Percentiles rank a stretch among this genome's conserved stretches.
Evolutionary conservation across 2,888 invertebrate species (phyloP).

Genomic region (Panzeria rudis): DNA sequence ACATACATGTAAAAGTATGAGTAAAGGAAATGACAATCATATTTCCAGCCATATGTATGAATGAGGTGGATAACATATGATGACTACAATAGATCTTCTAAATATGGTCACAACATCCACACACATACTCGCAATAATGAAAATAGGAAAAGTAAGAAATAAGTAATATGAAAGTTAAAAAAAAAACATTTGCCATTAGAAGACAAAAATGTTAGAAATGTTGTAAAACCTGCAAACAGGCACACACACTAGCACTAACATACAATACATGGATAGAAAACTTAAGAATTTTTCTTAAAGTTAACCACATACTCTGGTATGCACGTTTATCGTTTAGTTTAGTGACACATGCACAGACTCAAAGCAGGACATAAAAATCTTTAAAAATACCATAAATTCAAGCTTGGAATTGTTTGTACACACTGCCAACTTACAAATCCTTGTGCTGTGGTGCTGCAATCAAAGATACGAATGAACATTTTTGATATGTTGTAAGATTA

Average conservation of each 20-base stretch:
- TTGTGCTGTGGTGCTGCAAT: conserved; percentile 15
- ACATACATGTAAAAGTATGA: not conserved
- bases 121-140: not conserved
- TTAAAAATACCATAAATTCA: conserved; percentile 40
- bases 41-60: conserved; percentile 56
- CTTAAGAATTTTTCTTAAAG: conserved; percentile 55
- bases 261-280: conserved; percentile 2
- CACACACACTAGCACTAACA: not conserved
- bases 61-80: conserved; percentile 29
- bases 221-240: conserved; percentile 30
- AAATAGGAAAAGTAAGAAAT: conserved; percentile 5
- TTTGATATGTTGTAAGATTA: conserved; percentile 53
- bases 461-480: conserved; percentile 26
- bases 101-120: conserved; percentile 44
- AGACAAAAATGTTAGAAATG: conserved; percentile 60
- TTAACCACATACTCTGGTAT: conserved; percentile 17
- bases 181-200: conserved; percentile 75
- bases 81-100: conserved; percentile 62
- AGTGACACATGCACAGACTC: conserved; percentile 1
- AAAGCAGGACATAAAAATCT: conserved; percentile 20
- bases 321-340: not conserved
- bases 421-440: conserved; percentile 15
- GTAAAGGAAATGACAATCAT: conserved; percentile 64
- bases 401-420: conserved; percentile 22
- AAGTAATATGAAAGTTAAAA: conserved; percentile 14